These are phyloP conservation scores for Metalampra italica DNA, from an alignment of 2,888 invertebrate species.

Conservation along the genomic window DNA sequence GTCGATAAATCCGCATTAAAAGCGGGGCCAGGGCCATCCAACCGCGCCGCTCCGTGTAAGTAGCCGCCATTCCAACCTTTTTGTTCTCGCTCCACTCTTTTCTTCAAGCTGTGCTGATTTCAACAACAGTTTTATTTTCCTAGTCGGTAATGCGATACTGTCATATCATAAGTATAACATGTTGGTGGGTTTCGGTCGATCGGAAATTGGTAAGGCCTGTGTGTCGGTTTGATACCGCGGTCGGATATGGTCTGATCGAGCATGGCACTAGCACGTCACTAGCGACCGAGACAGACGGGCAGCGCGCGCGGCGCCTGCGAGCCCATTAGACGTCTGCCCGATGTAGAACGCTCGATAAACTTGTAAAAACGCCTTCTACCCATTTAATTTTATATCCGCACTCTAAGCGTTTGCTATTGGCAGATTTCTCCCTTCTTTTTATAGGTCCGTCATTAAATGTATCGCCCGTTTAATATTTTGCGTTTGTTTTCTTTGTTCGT, in stretches of 20 bases:
- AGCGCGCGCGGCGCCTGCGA: conserved; percentile 68
- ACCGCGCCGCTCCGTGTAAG: conserved; percentile 64
- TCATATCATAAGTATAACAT: conserved; percentile 30
- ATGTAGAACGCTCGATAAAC: conserved; percentile 78
- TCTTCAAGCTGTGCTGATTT: conserved; percentile 14
- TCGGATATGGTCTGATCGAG: conserved; percentile 24
- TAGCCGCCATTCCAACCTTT: conserved; percentile 57
- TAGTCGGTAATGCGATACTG: conserved; percentile 31
- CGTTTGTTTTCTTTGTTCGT: conserved; percentile 40
- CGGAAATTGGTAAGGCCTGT: conserved; percentile 45
- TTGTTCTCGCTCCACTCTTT: conserved; percentile 51
- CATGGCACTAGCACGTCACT: conserved; percentile 37
- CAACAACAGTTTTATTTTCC: conserved; percentile 18
- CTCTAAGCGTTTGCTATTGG: conserved; percentile 72
- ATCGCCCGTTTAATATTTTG: conserved; percentile 60
- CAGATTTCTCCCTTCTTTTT: conserved; percentile 69
- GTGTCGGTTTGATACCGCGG: conserved; percentile 36
- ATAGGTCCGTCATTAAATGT: conserved; percentile 64
- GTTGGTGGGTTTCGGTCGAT: conserved; percentile 39
- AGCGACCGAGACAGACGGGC: conserved; percentile 66
- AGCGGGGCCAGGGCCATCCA: conserved; percentile 61
- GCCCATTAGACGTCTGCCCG: conserved; percentile 73
- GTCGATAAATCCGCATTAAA: conserved; percentile 77
- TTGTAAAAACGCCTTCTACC: conserved; percentile 76
- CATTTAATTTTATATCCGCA: conserved; percentile 75